A percentile compares a stretch with the other conserved stretches of the same genome.
phyloP scores from a whole-genome alignment of 2,888 invertebrate species.

The Torymus tubicola region DNA sequence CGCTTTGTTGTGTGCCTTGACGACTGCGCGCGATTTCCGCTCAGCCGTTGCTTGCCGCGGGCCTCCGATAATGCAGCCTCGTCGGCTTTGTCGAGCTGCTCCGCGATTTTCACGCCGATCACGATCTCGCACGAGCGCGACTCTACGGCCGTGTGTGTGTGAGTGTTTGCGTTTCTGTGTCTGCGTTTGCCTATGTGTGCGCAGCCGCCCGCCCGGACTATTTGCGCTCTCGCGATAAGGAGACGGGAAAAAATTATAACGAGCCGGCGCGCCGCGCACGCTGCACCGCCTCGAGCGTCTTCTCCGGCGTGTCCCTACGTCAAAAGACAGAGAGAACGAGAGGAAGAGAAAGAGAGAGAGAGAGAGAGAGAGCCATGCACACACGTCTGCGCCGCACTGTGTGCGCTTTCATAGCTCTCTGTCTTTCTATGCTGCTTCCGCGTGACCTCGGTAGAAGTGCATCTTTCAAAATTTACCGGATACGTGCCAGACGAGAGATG shows the following conservation, averaged over 20 bases:
- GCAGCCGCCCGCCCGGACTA: not conserved
- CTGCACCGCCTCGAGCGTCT: slow-evolving; percentile 14
- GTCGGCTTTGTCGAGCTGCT: slow-evolving; percentile 16
- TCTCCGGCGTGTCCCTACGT: slow-evolving; percentile 1
- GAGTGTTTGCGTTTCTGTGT: too few species aligned
- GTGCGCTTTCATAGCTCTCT: too few species aligned
- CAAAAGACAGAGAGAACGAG: not conserved
- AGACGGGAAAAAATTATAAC: slow-evolving; percentile 44
- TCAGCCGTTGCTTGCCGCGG: slow-evolving; percentile 18
- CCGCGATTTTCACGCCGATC: slow-evolving; percentile 56
- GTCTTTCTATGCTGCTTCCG: slow-evolving; percentile 4
- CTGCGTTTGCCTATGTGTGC: too few species aligned
- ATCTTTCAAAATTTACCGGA: slow-evolving; percentile 15
- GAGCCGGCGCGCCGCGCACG: slow-evolving; percentile 21
- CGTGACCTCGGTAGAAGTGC: slow-evolving; percentile 28
- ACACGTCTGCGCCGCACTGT: not conserved
- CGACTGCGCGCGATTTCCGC: slow-evolving; percentile 41
- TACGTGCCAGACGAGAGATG: not conserved
- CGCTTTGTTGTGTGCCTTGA: slow-evolving; percentile 20
- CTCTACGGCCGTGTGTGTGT: too few species aligned
- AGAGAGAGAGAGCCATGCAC: not conserved
- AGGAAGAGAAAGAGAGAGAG: not conserved
- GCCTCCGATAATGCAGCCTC: not conserved
- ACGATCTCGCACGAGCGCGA: slow-evolving; percentile 37
- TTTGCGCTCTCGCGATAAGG: slow-evolving; percentile 39